phyloP scores from a whole-genome alignment of 2,797 vertebrate species.

The Hydrocynus forskahlii region DNA sequence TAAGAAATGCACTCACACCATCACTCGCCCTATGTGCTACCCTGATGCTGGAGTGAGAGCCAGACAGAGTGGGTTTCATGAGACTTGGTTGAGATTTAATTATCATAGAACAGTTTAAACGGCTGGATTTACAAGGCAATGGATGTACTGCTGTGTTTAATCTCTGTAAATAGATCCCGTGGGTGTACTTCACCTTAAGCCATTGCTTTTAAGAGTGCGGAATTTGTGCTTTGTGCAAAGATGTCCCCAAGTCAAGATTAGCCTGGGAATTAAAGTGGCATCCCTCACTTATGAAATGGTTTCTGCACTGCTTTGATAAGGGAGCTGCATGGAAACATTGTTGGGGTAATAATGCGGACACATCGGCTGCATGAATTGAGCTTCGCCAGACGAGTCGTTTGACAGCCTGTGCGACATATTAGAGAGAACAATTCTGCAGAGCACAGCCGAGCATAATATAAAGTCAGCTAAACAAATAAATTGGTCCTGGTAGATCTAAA shows the following conservation, averaged over 20 bases:
- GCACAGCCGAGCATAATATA: neutral
- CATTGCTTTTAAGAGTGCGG: constrained; percentile 47
- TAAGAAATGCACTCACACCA: neutral
- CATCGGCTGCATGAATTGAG: constrained; percentile 23
- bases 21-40: neutral
- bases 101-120: constrained; percentile 23
- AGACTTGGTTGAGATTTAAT: constrained; percentile 24
- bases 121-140: constrained; percentile 34
- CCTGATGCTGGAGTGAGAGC: neutral
- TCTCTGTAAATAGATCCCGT: constrained; percentile 43
- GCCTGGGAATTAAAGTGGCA: constrained; percentile 56
- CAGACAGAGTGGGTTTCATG: constrained; percentile 18
- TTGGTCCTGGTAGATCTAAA: constrained; percentile 2
- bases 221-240: constrained; percentile 40
- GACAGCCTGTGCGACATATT: neutral
- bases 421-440: neutral
- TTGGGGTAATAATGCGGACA: constrained; percentile 54
- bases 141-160: constrained; percentile 34
- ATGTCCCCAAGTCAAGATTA: constrained; percentile 58
- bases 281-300: constrained; percentile 53
- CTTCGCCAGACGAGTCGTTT: neutral
- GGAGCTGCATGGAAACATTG: constrained; percentile 55
- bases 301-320: constrained; percentile 64
- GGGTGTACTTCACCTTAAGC: constrained; percentile 59
- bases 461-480: constrained; percentile 14